Percentiles rank a stretch among this genome's conserved stretches.
phyloP scores from a whole-genome alignment of 2,113 vertebrate genomes.

The Apaloderma vittatum region DNA sequence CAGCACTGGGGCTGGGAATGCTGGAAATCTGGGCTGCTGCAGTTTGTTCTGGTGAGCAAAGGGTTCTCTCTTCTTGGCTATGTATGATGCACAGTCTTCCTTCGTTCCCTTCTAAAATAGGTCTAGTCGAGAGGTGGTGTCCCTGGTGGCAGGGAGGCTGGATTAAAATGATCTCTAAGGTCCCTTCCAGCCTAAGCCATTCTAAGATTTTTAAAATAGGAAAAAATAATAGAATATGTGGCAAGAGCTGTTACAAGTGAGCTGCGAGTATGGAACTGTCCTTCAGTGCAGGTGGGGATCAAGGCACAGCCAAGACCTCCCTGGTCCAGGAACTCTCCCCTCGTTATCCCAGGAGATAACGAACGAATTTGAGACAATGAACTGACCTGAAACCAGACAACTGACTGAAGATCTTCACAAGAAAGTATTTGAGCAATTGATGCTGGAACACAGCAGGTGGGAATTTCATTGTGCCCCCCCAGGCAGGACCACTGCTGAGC shows the following conservation, averaged over 20 bases:
- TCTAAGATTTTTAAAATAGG: neutral
- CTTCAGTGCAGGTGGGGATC: neutral
- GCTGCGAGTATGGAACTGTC: no score
- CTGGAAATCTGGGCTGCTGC: neutral
- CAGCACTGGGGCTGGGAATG: neutral
- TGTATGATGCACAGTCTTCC: no score
- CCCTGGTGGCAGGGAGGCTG: no score
- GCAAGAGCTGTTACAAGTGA: neutral
- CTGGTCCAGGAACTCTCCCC: neutral
- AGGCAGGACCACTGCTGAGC: neutral
- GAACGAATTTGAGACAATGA: neutral
- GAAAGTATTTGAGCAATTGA: neutral
- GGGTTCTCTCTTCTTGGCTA: neutral
- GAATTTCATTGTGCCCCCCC: neutral
- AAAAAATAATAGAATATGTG: no score
- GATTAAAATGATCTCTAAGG: no score
- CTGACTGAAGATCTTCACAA: neutral
- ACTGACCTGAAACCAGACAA: neutral
- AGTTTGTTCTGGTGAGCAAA: accelerated
- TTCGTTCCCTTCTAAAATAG: neutral
- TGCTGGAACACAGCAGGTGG: neutral
- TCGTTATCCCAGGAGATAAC: neutral
- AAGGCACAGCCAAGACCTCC: no score
- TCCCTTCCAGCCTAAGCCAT: no score
- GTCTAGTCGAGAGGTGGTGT: no score